Evolutionary conservation across 2,797 vertebrate genomes (phyloP).

Genomic region (Prionace glauca): DNA sequence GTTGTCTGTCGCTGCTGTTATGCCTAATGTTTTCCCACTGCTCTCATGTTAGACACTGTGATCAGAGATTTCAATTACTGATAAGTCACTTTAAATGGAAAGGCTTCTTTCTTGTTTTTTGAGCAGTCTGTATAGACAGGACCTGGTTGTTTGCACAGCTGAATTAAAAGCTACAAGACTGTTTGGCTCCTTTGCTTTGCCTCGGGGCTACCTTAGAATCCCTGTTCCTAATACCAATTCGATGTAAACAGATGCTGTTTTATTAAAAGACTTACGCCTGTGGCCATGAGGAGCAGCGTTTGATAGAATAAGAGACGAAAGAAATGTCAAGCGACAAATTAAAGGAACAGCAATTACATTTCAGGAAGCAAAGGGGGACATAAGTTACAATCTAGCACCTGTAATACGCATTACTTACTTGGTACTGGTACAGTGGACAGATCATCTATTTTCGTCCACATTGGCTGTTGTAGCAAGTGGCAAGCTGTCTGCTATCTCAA

Average conservation of each 20-base stretch:
- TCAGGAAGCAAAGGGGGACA: neutral
- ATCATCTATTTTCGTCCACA: neutral
- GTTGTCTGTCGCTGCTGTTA: neutral
- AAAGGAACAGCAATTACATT: constrained; percentile 24
- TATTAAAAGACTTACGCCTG: neutral
- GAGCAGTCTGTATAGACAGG: neutral
- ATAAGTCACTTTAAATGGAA: neutral
- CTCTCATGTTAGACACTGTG: neutral
- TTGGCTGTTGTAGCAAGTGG: neutral
- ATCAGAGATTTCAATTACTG: neutral
- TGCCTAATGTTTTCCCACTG: neutral
- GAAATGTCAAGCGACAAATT: constrained; percentile 27
- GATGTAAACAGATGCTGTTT: neutral
- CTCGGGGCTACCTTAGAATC: neutral
- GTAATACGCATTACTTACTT: neutral
- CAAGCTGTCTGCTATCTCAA: neutral
- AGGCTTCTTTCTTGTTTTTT: neutral
- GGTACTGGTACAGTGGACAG: neutral
- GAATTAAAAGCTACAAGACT: neutral
- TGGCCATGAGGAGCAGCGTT: neutral
- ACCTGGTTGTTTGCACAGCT: neutral
- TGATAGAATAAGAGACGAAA: neutral
- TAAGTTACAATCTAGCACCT: neutral
- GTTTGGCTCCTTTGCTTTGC: neutral
- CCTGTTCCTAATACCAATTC: neutral